A percentile compares a stretch with the other conserved stretches of the same genome.
phyloP scores from a whole-genome alignment of 2,113 vertebrate genomes.

The Sylvicapra grimmia region DNA sequence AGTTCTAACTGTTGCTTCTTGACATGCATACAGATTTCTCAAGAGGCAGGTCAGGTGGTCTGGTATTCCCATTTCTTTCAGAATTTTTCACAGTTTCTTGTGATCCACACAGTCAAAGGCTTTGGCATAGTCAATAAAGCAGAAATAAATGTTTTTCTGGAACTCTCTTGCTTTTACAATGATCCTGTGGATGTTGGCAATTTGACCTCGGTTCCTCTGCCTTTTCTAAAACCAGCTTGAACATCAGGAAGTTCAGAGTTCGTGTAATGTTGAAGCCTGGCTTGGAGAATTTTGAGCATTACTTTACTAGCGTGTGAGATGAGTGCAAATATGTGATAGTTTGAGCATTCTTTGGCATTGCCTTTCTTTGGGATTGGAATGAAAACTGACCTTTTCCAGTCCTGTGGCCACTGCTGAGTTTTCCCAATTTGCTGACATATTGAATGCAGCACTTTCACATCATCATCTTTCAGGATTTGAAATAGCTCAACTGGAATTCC shows the following conservation, averaged over 20 bases:
- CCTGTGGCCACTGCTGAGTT: too few relatives aligned
- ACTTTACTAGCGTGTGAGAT: not conserved
- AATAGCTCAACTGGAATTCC: too few relatives aligned
- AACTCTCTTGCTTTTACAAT: not conserved
- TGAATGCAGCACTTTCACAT: too few relatives aligned
- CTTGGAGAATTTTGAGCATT: not conserved
- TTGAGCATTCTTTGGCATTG: not conserved
- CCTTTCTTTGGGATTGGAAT: not conserved
- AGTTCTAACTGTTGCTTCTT: not conserved
- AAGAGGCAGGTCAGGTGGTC: not conserved
- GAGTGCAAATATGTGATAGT: fast-evolving
- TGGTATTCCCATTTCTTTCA: not conserved
- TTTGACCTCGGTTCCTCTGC: not conserved
- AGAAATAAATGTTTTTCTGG: not conserved
- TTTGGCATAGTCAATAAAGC: not conserved
- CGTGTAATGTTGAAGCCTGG: not conserved
- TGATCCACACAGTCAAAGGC: not conserved
- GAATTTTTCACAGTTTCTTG: not conserved
- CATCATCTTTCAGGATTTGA: too few relatives aligned
- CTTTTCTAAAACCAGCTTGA: not conserved
- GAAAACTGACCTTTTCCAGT: not conserved
- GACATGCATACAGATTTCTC: not conserved
- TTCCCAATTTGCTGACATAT: too few relatives aligned
- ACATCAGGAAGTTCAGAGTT: not conserved
- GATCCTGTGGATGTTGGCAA: fast-evolving